Evolutionary conservation across 1,140 invertebrate genomes (phyloP), one percentile per base, ranked within the genome.

Genomic region (Diorhabda elongata): DNA sequence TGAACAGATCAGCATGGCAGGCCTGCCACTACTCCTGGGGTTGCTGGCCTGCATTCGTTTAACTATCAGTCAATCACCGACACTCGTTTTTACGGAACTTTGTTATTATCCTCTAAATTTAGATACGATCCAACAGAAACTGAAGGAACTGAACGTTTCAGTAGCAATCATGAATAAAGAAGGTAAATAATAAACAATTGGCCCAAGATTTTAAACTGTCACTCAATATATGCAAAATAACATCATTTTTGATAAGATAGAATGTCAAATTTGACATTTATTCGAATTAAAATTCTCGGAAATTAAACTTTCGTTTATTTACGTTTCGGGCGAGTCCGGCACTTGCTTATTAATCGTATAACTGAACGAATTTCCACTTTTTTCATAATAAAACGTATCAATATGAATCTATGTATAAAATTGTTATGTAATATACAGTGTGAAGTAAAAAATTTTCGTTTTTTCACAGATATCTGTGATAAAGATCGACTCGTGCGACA

Each of bases 1-100:
- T 79, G 75, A 79, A 73, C 70, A 73, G 74, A 69, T 69, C 68
- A 70, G 67, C 71, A 79, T 79, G 78, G 77, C 78, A 77, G 75
- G 74, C 77, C 74, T 78, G 70, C 72, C 75, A 70, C 71, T 77
- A 67, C 72, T 78, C 62, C 45, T 78, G 71, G 74, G 76, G 78
- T 75, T 79, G 76, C 72, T 79, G 74, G 74, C 74, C 73, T 79
- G 75, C 76, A 69, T 68, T 67, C 73, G 73, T 71, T 52, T 75
- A 69, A 71, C 74, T 60, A 67, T 72, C 71, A 61, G 69, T 62
- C 71, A 71, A 67, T 47, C 67, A 45, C 67, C 71, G 43, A 52
- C 75, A 61, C 73, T 79, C 44, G 69, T 79, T 58, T 69, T 79
- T 6, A 73, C 76, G 42, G 78, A 79, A 68, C 44, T 69, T 42